Conservation (phyloP, 2,797 vertebrate species). For the Sciurus carolinensis region DNA sequence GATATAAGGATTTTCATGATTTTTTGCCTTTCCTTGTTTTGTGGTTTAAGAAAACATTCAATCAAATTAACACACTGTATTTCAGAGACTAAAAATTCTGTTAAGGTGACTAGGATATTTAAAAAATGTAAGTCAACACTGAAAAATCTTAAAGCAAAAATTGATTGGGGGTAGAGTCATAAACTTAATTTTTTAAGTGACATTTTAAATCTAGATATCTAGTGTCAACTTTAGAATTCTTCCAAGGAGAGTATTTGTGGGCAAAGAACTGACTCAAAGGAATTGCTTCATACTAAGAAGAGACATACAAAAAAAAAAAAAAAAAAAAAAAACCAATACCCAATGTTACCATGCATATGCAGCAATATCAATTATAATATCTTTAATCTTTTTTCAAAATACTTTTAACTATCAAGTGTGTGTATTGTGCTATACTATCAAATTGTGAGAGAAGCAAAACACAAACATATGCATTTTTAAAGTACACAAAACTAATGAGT, state of each 20-base stretch:
- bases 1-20: slow-evolving; percentile 45
- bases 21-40: slow-evolving; percentile 57
- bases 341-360: slow-evolving; percentile 9
- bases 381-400: slow-evolving; percentile 30
- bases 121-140: slow-evolving; percentile 53
- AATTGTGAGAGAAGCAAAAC: slow-evolving; percentile 46
- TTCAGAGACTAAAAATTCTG: slow-evolving; percentile 50
- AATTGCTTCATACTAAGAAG: slow-evolving; percentile 9
- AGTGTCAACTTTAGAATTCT: slow-evolving; percentile 60
- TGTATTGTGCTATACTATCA: background rate
- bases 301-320: slow-evolving; percentile 6
- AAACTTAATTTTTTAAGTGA: slow-evolving; percentile 53
- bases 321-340: slow-evolving; percentile 63
- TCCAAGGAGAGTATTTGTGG: slow-evolving; percentile 37
- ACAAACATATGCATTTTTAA: background rate
- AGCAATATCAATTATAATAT: slow-evolving; percentile 11
- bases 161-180: slow-evolving; percentile 8
- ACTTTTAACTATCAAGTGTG: slow-evolving; percentile 55
- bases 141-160: slow-evolving; percentile 74
- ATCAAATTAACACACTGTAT: slow-evolving; percentile 65
- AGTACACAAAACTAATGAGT: slow-evolving; percentile 63
- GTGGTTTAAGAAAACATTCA: slow-evolving; percentile 66
- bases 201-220: slow-evolving; percentile 64
- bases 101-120: slow-evolving; percentile 53
- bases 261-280: slow-evolving; percentile 6